Evolutionary conservation across 1,140 invertebrate species (phyloP), one percentile per base, ranked within the genome.

Genomic region (Maniola jurtina): DNA sequence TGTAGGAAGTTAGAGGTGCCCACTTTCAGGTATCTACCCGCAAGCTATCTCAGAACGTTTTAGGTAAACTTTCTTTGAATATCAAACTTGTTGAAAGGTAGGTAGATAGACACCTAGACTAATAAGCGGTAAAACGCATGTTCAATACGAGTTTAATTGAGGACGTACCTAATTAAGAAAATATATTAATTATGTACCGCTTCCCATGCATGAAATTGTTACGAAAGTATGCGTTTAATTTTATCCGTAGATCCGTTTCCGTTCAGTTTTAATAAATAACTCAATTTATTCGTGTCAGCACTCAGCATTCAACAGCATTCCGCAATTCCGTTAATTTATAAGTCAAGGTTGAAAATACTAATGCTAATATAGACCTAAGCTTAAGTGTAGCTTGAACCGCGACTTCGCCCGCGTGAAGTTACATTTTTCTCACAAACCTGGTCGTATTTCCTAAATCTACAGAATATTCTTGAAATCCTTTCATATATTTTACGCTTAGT

Each of bases 151-250:
- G 54, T 25, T 57, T 16, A 47, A 66, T 55, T 66, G 64, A 61
- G 64, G 64, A 55, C 61, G 64, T 55, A 54, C 40, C 64, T 61
- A 66, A 66, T 66, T 61, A 66, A 61, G 64, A 66, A 63, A 25
- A 63, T 63, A 52, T 55, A 55, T 63, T 55, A 63, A 38, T 55
- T 62, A 38, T 54, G 36, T 54, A 54, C n/a, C 52, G 33, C 52
- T 55, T 34, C 11, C 52, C 52, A 50, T 34, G 52, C 52, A 34
- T 55, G 52, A 62, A 55, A 63, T 15, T 42, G 48, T 54, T 52
- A 55, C 36, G 36, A 54, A 42, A 55, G 61, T 33, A 34, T n/a
- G 6, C 25, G 10, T 52, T 55, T 33, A 38, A 13, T 33, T 54
- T 16, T 61, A 61, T 50, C 34, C 9, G 15, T 33, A 13, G 9